A percentile compares a stretch with the other conserved stretches of the same genome.
phyloP scores from a whole-genome alignment of 2,888 invertebrate genomes.

The Colostygia pectinataria region DNA sequence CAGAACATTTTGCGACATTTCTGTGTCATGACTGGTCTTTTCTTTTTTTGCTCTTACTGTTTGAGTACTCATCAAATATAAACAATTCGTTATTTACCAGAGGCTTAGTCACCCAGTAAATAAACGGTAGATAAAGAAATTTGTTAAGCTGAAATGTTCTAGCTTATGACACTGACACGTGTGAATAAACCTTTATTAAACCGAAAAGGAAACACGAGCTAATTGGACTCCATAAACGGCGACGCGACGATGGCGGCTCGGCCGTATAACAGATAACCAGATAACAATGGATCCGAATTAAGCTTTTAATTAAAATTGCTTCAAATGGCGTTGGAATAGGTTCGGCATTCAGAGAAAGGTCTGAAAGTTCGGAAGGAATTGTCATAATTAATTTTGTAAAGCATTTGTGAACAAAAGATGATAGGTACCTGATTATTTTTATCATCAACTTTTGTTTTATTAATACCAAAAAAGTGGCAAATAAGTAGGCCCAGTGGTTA shows the following conservation, averaged over 20 bases:
- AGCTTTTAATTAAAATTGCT: slow-evolving; percentile 31
- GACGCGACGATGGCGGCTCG: slow-evolving; percentile 15
- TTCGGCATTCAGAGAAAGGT: slow-evolving; percentile 9
- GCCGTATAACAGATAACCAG: slow-evolving; percentile 17
- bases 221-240: slow-evolving; percentile 31
- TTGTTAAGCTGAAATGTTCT: neutral
- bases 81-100: too few relatives aligned
- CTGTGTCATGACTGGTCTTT: too few relatives aligned
- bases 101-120: too few relatives aligned
- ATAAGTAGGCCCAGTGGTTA: too few relatives aligned
- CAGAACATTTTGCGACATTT: too few relatives aligned
- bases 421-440: too few relatives aligned
- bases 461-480: too few relatives aligned
- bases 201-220: slow-evolving; percentile 36
- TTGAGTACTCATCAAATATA: too few relatives aligned
- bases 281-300: slow-evolving; percentile 28
- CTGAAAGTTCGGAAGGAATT: neutral
- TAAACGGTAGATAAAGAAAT: too few relatives aligned
- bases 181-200: slow-evolving; percentile 12
- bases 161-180: neutral
- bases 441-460: too few relatives aligned
- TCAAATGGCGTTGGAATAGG: slow-evolving; percentile 15
- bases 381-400: neutral
- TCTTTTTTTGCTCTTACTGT: too few relatives aligned
- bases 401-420: too few relatives aligned